Conservation (phyloP, 1,140 invertebrate genomes). For the Steinernema khuongi region DNA sequence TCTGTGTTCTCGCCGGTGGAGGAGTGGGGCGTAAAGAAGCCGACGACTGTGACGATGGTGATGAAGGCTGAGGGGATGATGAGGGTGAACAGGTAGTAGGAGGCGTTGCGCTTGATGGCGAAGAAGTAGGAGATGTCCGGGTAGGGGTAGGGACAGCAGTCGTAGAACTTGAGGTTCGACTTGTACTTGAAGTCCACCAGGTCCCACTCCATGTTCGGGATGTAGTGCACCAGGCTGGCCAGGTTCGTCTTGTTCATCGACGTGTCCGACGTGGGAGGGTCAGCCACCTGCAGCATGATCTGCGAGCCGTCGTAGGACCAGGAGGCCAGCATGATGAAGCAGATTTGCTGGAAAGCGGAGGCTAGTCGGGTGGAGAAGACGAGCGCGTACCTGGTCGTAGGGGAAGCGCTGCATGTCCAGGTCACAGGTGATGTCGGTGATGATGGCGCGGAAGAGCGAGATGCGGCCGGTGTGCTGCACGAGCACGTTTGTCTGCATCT, state of each 20-base stretch:
- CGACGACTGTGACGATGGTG: conserved; percentile 55
- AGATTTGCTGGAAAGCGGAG: conserved; percentile 44
- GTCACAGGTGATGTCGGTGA: conserved; percentile 55
- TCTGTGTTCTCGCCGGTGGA: conserved; percentile 56
- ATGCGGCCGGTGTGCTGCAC: conserved; percentile 48
- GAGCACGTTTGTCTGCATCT: conserved; percentile 54
- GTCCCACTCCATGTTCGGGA: conserved; percentile 56
- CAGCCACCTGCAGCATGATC: conserved; percentile 43
- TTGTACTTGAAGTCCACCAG: conserved; percentile 50
- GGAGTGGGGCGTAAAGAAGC: conserved; percentile 55
- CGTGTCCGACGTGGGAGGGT: conserved; percentile 32
- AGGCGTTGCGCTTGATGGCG: conserved; percentile 55
- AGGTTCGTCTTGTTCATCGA: conserved; percentile 36
- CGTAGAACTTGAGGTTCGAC: conserved; percentile 53
- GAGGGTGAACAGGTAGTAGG: conserved; percentile 56
- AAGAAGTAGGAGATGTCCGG: conserved; percentile 56
- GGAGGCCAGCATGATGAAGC: conserved; percentile 53
- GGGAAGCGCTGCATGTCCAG: conserved; percentile 52
- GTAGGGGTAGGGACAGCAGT: conserved; percentile 50
- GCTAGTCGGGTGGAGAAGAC: background rate
- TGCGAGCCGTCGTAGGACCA: conserved; percentile 54
- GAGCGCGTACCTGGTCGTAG: conserved; percentile 44
- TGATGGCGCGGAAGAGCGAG: conserved; percentile 54
- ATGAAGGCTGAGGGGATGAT: conserved; percentile 55
- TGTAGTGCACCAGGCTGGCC: conserved; percentile 50